Evolutionary conservation across 2,113 vertebrate species (phyloP), one percentile per base, ranked within the genome.

Genomic region (Aplodontia rufa): DNA sequence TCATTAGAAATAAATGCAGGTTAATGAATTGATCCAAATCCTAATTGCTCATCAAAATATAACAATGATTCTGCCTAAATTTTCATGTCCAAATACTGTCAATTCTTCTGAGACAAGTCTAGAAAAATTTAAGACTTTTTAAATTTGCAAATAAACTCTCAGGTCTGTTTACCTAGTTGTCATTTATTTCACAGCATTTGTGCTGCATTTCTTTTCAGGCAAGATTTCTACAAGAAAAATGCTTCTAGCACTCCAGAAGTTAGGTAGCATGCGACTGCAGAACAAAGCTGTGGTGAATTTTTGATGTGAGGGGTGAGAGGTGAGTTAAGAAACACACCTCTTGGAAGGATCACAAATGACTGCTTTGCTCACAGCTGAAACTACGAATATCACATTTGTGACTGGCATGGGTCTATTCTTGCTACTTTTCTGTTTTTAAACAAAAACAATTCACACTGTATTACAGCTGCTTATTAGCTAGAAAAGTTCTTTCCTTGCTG

Each of bases 61-160:
- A 91, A 68, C 20, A 87, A 76, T 40, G 49, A 93, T 91, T 93
- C 35, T 93, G 45, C 24, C 53, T 81, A 79, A 72, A 62, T 92
- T 72, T 90, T 95, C 69, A 62, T 30, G 32, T 95, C 47, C 7
- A 6, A 87, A 92, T 76, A 64, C 37, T 93, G 81, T 58, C 69
- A 92, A 88, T 53, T 92, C 55, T 69, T 79, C 49, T 72, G 49
- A 93, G 60, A 62, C 49, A 87, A 95, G 64, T 69, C 35, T 37
- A 97, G 92, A 94, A 96, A 86, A 96, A 75, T 75, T 32, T 75
- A 76, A 85, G 55, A 64, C 82, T 49, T 96, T 95, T 69, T 74
- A 95, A 87, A 94, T 93, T 80, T 93, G 49, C 84, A 94, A 89
- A 91, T 93, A 79, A 86, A 79, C 94, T 91, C 64, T 96, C 92